Percentiles rank a stretch among this genome's conserved stretches.
Evolutionary conservation across 2,113 vertebrate species (phyloP).

Genomic region (Caracal caracal): DNA sequence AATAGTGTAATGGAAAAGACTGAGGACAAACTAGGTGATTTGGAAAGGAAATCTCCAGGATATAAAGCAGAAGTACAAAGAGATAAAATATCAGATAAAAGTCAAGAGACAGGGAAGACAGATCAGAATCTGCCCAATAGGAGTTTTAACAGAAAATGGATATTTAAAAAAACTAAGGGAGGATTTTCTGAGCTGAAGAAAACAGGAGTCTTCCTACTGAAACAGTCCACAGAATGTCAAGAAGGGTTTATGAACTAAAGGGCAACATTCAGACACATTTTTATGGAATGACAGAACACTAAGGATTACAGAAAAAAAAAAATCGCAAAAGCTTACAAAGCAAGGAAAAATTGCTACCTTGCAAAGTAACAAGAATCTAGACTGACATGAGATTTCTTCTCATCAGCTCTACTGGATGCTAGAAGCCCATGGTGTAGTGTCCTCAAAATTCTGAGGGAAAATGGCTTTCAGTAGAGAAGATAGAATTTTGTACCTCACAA

Average conservation of each 20-base stretch:
- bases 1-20: neutral
- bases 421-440: neutral
- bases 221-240: neutral
- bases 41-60: neutral
- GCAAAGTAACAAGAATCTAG: neutral
- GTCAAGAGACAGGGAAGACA: neutral
- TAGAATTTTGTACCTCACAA: neutral
- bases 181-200: conserved; percentile 10
- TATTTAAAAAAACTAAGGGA: neutral
- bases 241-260: neutral
- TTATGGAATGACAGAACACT: neutral
- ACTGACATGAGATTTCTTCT: neutral
- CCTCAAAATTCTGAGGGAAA: neutral
- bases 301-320: neutral
- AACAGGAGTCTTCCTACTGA: neutral
- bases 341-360: neutral
- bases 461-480: neutral
- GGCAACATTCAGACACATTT: neutral
- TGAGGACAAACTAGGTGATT: neutral
- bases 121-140: neutral
- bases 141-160: neutral
- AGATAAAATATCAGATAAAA: conserved; percentile 1
- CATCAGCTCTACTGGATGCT: neutral
- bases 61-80: neutral
- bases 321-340: neutral